Conservation (phyloP, 1,140 invertebrate species). For the Fopius arisanus region DNA sequence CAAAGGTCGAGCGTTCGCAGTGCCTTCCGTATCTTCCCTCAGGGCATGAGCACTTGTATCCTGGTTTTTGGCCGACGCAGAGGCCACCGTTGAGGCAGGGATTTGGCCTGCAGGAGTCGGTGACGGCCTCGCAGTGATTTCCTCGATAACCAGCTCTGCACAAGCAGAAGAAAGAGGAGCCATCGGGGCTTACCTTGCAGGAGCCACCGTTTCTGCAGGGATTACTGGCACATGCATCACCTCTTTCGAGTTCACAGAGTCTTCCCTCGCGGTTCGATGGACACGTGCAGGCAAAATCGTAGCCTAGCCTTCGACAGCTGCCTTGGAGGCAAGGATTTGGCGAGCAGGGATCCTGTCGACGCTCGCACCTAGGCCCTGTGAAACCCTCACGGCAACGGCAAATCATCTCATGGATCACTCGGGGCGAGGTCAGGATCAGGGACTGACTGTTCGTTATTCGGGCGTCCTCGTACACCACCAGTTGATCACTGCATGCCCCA, state of each 20-base stretch:
- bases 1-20: slow-evolving; percentile 89
- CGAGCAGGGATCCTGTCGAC: slow-evolving; percentile 87
- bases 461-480: slow-evolving; percentile 74
- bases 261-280: slow-evolving; percentile 79
- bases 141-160: slow-evolving; percentile 89
- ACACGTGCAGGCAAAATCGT: slow-evolving; percentile 85
- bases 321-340: slow-evolving; percentile 85
- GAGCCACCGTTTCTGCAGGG: slow-evolving; percentile 90
- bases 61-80: slow-evolving; percentile 82
- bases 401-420: slow-evolving; percentile 77
- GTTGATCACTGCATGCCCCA: slow-evolving; percentile 77
- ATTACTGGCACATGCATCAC: slow-evolving; percentile 82
- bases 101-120: slow-evolving; percentile 89
- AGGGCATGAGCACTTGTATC: slow-evolving; percentile 87
- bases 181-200: slow-evolving; percentile 85
- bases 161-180: slow-evolving; percentile 87
- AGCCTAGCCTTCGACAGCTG: slow-evolving; percentile 82
- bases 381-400: slow-evolving; percentile 85
- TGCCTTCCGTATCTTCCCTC: slow-evolving; percentile 88
- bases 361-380: slow-evolving; percentile 80
- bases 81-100: slow-evolving; percentile 87
- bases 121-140: slow-evolving; percentile 84
- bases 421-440: slow-evolving; percentile 82
- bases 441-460: slow-evolving; percentile 79
- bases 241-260: slow-evolving; percentile 83